Percentiles rank a stretch among this genome's conserved stretches.
These are phyloP conservation scores for Ceriagrion tenellum DNA, from an alignment of 2,888 invertebrate genomes.

Conservation along the genomic window DNA sequence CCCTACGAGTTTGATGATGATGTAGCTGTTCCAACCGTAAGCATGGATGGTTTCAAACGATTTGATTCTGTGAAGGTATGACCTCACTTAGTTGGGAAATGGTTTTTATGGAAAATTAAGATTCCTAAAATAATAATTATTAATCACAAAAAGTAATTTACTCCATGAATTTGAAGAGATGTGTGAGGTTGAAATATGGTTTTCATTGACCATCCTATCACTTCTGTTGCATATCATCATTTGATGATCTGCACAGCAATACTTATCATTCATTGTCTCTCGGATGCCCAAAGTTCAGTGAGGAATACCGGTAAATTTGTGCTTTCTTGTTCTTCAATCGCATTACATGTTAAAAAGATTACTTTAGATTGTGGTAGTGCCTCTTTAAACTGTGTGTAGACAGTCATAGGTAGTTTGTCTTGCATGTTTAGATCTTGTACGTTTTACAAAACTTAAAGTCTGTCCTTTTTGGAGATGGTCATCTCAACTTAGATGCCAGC, in stretches of 20 bases:
- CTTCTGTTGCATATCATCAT: conserved; percentile 48
- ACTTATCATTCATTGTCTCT: neutral
- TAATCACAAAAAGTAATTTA: neutral
- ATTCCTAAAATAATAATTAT: neutral
- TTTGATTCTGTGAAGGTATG: conserved; percentile 72
- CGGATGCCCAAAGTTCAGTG: conserved; percentile 57
- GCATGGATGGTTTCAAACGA: conserved; percentile 77
- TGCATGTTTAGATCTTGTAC: conserved; percentile 23
- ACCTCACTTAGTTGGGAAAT: conserved; percentile 64
- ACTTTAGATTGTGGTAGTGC: conserved; percentile 38
- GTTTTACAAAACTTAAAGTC: neutral
- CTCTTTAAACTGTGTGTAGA: conserved; percentile 15
- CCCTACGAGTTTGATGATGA: conserved; percentile 88
- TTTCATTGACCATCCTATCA: neutral
- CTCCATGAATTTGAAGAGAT: neutral
- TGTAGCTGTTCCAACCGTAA: conserved; percentile 76
- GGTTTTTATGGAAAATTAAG: conserved; percentile 19
- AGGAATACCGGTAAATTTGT: conserved; percentile 60
- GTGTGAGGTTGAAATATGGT: neutral
- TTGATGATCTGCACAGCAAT: conserved; percentile 48
- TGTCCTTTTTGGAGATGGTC: neutral
- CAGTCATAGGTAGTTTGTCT: conserved; percentile 1
- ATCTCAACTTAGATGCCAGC: neutral
- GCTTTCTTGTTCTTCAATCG: conserved; percentile 41
- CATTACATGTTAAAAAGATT: conserved; percentile 24